Evolutionary conservation across 2,113 vertebrate genomes (phyloP).

Genomic region (Taxidea taxus): DNA sequence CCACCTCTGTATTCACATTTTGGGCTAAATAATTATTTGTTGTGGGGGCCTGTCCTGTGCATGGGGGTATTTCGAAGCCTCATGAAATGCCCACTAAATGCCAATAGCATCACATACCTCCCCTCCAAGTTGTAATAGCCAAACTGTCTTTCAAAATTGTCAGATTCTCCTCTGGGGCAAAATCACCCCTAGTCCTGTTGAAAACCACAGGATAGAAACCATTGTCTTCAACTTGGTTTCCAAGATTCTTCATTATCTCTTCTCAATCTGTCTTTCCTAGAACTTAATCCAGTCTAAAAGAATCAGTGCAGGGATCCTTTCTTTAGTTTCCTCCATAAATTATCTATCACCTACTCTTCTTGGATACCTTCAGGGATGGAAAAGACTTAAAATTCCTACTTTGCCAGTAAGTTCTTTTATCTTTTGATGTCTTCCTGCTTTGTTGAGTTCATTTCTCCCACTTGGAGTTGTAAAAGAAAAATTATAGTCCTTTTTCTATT

Average conservation of each 20-base stretch:
- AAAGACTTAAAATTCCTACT: conserved; percentile 4
- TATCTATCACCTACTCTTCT: not conserved
- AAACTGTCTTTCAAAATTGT: not conserved
- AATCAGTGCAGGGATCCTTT: not conserved
- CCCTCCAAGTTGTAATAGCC: not conserved
- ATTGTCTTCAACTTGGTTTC: not conserved
- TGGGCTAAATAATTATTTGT: not conserved
- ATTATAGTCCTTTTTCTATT: not conserved
- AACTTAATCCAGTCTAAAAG: not conserved
- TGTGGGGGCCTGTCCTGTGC: not conserved
- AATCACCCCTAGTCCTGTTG: not conserved
- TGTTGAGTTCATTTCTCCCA: not conserved
- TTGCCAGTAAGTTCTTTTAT: not conserved
- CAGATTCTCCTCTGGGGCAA: not conserved
- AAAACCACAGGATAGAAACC: not conserved
- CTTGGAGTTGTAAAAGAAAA: not conserved
- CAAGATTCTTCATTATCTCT: not conserved
- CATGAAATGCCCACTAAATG: not conserved
- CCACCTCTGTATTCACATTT: not conserved
- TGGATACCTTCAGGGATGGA: not conserved
- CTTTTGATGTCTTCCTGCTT: not conserved
- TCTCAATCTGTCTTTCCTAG: not conserved
- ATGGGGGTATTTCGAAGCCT: not conserved
- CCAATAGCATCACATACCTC: not conserved
- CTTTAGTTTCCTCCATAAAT: not conserved